A percentile compares a stretch with the other conserved stretches of the same genome.
phyloP scores from a whole-genome alignment of 2,797 vertebrate species.

The Diglossa cyanea region DNA sequence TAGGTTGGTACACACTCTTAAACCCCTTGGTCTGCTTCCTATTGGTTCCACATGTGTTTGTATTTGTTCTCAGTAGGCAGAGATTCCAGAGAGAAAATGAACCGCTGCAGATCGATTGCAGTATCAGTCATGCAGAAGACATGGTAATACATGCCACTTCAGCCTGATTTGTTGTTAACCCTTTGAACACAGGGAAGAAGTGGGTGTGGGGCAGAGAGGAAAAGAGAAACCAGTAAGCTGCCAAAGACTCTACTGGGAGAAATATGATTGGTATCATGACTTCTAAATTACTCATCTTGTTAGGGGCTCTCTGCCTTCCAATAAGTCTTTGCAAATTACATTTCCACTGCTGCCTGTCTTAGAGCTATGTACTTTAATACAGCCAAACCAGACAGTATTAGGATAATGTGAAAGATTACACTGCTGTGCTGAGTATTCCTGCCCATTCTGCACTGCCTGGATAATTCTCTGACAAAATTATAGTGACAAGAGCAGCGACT shows the following conservation, averaged over 20 bases:
- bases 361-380: neutral
- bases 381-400: conserved; percentile 22
- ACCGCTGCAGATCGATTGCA: conserved; percentile 80
- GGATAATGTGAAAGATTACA: conserved; percentile 3
- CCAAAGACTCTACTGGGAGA: neutral
- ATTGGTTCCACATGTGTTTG: conserved; percentile 86
- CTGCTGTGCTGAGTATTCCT: conserved; percentile 20
- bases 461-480: conserved; percentile 52
- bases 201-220: accelerated
- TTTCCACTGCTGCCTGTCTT: conserved; percentile 22
- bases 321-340: neutral
- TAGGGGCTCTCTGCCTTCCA: conserved; percentile 34
- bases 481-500: neutral
- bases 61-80: conserved; percentile 80
- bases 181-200: neutral
- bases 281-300: neutral
- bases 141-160: conserved; percentile 67
- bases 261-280: neutral
- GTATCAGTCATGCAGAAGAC: conserved; percentile 81
- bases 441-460: conserved; percentile 5
- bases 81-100: conserved; percentile 82
- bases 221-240: neutral
- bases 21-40: conserved; percentile 80
- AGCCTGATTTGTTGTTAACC: conserved; percentile 70
- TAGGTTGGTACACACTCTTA: conserved; percentile 74